Conservation (phyloP, 2,888 invertebrate species). For the Clepsis dumicolana region DNA sequence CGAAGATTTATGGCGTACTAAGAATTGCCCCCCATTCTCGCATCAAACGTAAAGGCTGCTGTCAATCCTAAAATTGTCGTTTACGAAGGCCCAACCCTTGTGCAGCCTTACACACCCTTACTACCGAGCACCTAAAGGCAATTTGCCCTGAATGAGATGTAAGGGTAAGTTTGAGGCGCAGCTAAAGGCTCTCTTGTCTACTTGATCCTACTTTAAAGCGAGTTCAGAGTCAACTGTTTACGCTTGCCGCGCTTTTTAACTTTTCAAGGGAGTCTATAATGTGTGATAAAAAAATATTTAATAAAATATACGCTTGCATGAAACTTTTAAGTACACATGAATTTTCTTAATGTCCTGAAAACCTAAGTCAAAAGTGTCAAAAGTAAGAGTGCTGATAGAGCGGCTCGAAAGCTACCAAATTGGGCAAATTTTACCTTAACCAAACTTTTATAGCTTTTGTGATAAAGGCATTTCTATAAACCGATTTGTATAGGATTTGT, state of each 20-base stretch:
- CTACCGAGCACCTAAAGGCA: not conserved
- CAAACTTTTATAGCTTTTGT: too few species aligned
- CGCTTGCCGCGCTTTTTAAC: conserved; percentile 32
- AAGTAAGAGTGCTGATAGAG: too few species aligned
- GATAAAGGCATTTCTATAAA: too few species aligned
- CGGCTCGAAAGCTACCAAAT: too few species aligned
- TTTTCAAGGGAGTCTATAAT: conserved; percentile 1
- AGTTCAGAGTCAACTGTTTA: conserved; percentile 44
- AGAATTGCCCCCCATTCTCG: conserved; percentile 66
- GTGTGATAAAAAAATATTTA: not conserved
- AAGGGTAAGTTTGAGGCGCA: conserved; percentile 20
- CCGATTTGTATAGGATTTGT: too few species aligned
- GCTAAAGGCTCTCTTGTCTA: conserved; percentile 35
- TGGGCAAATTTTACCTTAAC: too few species aligned
- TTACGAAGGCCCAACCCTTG: conserved; percentile 50
- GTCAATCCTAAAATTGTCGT: conserved; percentile 73
- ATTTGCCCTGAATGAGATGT: not conserved
- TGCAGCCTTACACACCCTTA: conserved; percentile 17
- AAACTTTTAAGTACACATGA: too few species aligned
- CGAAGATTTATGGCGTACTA: conserved; percentile 74
- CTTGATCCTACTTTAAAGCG: conserved; percentile 45
- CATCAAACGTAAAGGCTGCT: conserved; percentile 74
- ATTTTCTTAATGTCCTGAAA: too few species aligned
- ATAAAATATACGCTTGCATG: not conserved
- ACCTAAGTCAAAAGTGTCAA: too few species aligned